A percentile compares a stretch with the other conserved stretches of the same genome.
phyloP scores from a whole-genome alignment of 2,797 vertebrate species.

The Masticophis lateralis region DNA sequence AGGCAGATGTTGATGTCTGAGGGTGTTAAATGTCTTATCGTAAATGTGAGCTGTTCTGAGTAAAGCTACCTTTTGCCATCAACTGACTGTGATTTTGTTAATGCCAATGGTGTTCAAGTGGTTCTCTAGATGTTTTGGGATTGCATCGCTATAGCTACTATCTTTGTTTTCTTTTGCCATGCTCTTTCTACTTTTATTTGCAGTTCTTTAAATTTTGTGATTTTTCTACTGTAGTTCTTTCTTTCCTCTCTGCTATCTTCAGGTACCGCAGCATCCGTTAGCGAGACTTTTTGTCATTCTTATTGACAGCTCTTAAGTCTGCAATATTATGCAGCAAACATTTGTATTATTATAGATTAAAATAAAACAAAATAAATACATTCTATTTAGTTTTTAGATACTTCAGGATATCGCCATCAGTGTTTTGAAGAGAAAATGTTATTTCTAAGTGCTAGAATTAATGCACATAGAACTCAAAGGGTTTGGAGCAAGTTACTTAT shows the following conservation, averaged over 20 bases:
- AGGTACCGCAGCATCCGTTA: background rate
- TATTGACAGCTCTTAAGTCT: background rate
- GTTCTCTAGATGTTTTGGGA: background rate
- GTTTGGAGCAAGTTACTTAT: constrained; percentile 17
- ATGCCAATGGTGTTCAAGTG: background rate
- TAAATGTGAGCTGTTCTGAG: background rate
- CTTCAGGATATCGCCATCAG: background rate
- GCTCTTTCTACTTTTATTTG: background rate
- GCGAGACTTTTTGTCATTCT: background rate
- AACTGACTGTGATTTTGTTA: too few relatives aligned
- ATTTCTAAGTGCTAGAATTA: background rate
- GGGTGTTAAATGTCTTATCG: background rate
- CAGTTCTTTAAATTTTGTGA: background rate
- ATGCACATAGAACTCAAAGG: background rate
- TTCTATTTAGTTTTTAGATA: background rate
- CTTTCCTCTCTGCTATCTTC: background rate
- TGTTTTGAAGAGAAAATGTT: background rate
- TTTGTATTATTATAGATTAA: background rate
- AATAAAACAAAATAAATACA: background rate
- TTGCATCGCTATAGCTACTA: background rate
- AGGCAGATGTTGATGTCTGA: background rate
- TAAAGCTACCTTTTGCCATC: too few relatives aligned
- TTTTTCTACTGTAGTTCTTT: background rate
- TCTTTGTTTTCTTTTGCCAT: background rate
- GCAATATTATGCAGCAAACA: background rate